A percentile compares a stretch with the other conserved stretches of the same genome.
These are phyloP conservation scores for Penaeus monodon DNA, from an alignment of 2,888 invertebrate species.

Conservation along the genomic window DNA sequence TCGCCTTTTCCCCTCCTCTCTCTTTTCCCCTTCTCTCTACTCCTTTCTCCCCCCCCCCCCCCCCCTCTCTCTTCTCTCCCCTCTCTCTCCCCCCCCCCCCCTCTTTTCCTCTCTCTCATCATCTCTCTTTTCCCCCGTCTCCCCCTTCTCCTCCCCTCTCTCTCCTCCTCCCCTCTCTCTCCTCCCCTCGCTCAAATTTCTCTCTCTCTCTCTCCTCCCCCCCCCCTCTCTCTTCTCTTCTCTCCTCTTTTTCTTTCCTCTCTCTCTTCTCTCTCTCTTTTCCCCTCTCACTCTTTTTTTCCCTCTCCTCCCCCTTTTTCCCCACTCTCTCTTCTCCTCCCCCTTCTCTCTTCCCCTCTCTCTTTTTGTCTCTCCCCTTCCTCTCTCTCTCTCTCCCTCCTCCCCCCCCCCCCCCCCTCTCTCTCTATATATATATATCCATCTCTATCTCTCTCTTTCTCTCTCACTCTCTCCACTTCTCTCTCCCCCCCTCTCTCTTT, in stretches of 20 bases:
- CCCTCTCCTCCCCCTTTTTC: background rate
- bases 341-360: too few species aligned
- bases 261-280: accelerated
- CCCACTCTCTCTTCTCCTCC: background rate
- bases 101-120: background rate
- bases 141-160: background rate
- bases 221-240: background rate
- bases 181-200: background rate
- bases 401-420: background rate
- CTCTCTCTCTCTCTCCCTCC: too few species aligned
- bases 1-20: too few species aligned
- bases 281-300: accelerated
- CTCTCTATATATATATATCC: too few species aligned
- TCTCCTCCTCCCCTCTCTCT: too few species aligned
- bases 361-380: background rate
- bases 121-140: background rate
- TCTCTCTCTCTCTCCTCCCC: background rate
- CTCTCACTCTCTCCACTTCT: too few species aligned
- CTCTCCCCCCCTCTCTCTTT: background rate
- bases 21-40: background rate
- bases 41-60: too few species aligned
- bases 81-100: too few species aligned
- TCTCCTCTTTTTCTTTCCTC: too few species aligned
- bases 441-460: background rate
- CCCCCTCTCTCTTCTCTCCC: background rate